Evolutionary conservation across 2,888 invertebrate genomes (phyloP).

Genomic region (Trisateles emortualis): DNA sequence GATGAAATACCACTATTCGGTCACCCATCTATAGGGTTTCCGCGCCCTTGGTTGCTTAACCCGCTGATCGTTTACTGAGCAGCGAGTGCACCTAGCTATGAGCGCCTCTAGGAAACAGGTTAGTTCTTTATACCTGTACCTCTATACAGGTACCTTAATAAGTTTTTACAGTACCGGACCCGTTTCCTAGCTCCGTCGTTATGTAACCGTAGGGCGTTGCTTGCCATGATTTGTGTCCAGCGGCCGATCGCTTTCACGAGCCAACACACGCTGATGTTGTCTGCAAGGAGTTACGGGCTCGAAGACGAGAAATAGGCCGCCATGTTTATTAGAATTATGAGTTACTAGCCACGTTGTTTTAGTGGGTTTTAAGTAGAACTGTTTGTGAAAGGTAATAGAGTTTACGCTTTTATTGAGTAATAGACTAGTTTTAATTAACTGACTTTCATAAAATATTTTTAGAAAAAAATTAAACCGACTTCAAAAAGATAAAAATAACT

Average conservation of each 20-base stretch:
- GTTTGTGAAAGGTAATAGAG: not conserved
- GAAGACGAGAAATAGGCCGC: constrained; percentile 22
- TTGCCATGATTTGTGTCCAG: constrained; percentile 53
- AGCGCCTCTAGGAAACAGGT: too few relatives aligned
- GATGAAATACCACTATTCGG: too few relatives aligned
- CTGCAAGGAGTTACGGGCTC: constrained; percentile 38
- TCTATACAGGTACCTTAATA: constrained; percentile 1
- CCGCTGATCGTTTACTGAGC: too few relatives aligned
- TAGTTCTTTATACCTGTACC: too few relatives aligned
- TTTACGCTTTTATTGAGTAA: too few relatives aligned
- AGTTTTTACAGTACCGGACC: constrained; percentile 18
- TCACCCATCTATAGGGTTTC: too few relatives aligned
- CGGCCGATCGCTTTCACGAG: constrained; percentile 41
- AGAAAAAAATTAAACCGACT: too few relatives aligned
- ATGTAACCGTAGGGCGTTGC: constrained; percentile 46
- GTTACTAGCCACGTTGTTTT: constrained; percentile 14
- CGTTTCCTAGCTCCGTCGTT: constrained; percentile 35
- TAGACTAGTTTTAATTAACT: too few relatives aligned
- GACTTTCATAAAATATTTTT: too few relatives aligned
- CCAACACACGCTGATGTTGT: constrained; percentile 43
- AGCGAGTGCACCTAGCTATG: too few relatives aligned
- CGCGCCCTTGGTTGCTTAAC: too few relatives aligned
- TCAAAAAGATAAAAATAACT: too few relatives aligned
- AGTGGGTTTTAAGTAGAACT: not conserved
- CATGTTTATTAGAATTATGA: constrained; percentile 39